Percentiles rank a stretch among this genome's conserved stretches.
phyloP scores from a whole-genome alignment of 1,140 invertebrate genomes.

The Hyposmocoma kahamanoa region DNA sequence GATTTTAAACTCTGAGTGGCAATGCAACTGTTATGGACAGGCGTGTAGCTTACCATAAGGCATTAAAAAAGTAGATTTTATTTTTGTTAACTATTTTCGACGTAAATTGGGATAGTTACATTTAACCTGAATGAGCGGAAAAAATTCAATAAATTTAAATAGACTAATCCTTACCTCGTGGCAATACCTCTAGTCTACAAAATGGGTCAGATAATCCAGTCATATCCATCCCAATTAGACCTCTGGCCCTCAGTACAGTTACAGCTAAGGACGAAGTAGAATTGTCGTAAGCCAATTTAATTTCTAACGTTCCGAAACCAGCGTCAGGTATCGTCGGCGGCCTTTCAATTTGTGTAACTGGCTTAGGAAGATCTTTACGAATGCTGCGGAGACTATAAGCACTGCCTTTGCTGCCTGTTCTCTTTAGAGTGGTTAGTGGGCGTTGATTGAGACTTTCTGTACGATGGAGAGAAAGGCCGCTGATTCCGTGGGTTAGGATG shows the following conservation, averaged over 20 bases:
- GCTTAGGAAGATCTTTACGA: conserved; percentile 47
- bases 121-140: no score
- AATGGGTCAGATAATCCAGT: conserved; percentile 94
- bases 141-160: no score
- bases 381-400: conserved; percentile 55
- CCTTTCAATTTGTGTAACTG: conserved; percentile 35
- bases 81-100: no score
- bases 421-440: conserved; percentile 39
- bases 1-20: no score
- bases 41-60: no score
- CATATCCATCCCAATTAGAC: conserved; percentile 90
- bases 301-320: conserved; percentile 80
- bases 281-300: conserved; percentile 86
- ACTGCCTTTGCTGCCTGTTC: conserved; percentile 63
- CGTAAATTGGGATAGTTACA: no score
- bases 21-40: no score
- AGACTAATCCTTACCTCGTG: conserved; percentile 77
- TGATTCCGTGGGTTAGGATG: conserved; percentile 58
- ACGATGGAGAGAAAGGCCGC: conserved; percentile 60
- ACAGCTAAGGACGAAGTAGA: conserved; percentile 84
- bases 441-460: conserved; percentile 56
- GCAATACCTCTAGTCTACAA: conserved; percentile 90
- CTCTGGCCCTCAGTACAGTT: conserved; percentile 82
- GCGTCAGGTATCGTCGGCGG: conserved; percentile 55
- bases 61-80: no score